Evolutionary conservation across 2,113 vertebrate genomes (phyloP).

Genomic region (Phylloscopus trochilus): DNA sequence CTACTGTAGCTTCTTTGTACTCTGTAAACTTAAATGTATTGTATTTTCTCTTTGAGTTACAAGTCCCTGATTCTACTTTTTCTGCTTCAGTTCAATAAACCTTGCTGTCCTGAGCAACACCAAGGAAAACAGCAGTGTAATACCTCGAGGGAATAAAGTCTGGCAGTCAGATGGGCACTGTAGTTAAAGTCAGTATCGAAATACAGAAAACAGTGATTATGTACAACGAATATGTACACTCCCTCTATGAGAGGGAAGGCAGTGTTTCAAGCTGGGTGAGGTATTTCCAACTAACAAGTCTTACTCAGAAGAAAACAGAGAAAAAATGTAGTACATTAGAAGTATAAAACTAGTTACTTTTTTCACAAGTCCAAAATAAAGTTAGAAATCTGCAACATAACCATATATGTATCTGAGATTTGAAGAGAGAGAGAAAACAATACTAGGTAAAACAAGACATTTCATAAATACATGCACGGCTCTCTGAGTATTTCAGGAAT

Average conservation of each 20-base stretch:
- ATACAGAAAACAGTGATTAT: background rate
- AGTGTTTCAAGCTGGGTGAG: background rate
- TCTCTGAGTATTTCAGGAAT: background rate
- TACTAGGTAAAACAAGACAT: background rate
- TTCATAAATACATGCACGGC: background rate
- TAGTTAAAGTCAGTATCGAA: background rate
- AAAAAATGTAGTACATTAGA: accelerated
- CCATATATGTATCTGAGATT: background rate
- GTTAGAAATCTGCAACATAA: background rate
- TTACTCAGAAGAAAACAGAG: background rate
- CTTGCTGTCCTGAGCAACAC: background rate
- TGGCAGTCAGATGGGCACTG: background rate
- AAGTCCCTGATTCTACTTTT: background rate
- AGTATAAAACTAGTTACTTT: background rate
- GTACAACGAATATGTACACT: background rate
- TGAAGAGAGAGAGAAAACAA: background rate
- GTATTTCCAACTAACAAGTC: background rate
- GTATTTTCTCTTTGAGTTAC: background rate
- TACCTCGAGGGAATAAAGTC: background rate
- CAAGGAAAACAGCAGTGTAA: background rate
- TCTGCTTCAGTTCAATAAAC: background rate
- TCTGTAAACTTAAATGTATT: background rate
- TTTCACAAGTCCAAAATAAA: background rate
- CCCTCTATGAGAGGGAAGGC: background rate
- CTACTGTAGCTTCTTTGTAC: background rate